A percentile compares a stretch with the other conserved stretches of the same genome.
Evolutionary conservation across 1,140 invertebrate species (phyloP).

Genomic region (Drosophila willistoni): DNA sequence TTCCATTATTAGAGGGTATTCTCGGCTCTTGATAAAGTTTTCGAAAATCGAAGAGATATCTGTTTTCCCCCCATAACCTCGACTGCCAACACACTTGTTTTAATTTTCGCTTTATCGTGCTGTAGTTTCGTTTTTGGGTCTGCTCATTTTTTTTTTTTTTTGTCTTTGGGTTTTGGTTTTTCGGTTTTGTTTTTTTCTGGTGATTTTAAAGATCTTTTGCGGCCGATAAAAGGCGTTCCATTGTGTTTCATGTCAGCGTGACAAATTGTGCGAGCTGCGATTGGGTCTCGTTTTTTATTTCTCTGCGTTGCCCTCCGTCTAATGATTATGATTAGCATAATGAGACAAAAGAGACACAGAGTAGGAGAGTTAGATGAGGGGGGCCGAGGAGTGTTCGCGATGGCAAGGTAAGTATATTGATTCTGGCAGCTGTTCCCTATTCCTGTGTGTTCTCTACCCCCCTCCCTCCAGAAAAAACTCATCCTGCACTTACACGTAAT

Average conservation of each 20-base stretch:
- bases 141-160: slow-evolving; percentile 22
- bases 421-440: slow-evolving; percentile 51
- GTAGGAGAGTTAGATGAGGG: slow-evolving; percentile 13
- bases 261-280: slow-evolving; percentile 59
- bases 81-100: slow-evolving; percentile 25
- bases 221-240: slow-evolving; percentile 48
- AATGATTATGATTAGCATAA: slow-evolving; percentile 80
- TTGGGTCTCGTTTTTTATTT: slow-evolving; percentile 20
- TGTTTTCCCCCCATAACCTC: not conserved
- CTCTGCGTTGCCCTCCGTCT: slow-evolving; percentile 25
- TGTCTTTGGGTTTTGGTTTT: not conserved
- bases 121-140: slow-evolving; percentile 46
- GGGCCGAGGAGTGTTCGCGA: not conserved
- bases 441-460: slow-evolving; percentile 28
- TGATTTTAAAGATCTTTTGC: slow-evolving; percentile 51
- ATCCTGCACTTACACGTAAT: slow-evolving; percentile 72
- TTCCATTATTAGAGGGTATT: slow-evolving; percentile 15
- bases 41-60: not conserved
- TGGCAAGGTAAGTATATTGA: slow-evolving; percentile 30
- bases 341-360: slow-evolving; percentile 48
- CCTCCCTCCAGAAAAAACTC: not conserved
- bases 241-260: slow-evolving; percentile 50
- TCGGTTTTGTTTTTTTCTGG: slow-evolving; percentile 9
- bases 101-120: slow-evolving; percentile 36
- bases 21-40: not conserved